phyloP scores from a whole-genome alignment of 2,797 vertebrate species.

The Syngnathus acus region DNA sequence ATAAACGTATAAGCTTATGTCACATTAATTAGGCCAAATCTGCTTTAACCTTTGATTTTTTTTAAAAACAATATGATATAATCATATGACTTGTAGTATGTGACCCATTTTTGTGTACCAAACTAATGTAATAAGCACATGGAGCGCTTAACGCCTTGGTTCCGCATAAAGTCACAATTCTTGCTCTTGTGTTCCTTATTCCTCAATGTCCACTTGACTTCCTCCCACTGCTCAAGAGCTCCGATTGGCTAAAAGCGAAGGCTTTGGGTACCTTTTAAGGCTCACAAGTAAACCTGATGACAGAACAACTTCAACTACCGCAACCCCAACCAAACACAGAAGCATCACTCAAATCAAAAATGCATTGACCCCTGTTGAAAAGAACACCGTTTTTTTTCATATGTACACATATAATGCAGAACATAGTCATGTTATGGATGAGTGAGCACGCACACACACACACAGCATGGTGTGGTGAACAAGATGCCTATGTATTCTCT shows the following conservation, averaged over 20 bases:
- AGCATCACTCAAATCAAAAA: constrained; percentile 7
- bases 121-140: constrained; percentile 27
- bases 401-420: too few relatives aligned
- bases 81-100: constrained; percentile 26
- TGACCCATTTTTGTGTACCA: constrained; percentile 23
- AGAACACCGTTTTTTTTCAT: neutral
- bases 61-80: constrained; percentile 12
- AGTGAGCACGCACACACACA: constrained; percentile 8
- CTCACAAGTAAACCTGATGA: constrained; percentile 4
- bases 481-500: constrained; percentile 44
- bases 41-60: neutral
- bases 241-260: constrained; percentile 32
- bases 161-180: constrained; percentile 22
- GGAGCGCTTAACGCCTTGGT: constrained; percentile 11
- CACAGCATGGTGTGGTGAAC: constrained; percentile 29
- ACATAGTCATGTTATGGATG: neutral
- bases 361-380: neutral
- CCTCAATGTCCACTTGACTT: constrained; percentile 44
- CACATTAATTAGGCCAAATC: constrained; percentile 8
- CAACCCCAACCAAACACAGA: too few relatives aligned
- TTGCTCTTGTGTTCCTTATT: constrained; percentile 31
- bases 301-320: neutral
- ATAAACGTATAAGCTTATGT: neutral
- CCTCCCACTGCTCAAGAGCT: constrained; percentile 25
- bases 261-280: constrained; percentile 42